Evolutionary conservation across 2,797 vertebrate species (phyloP).

Genomic region (Coccyzus lansbergi): DNA sequence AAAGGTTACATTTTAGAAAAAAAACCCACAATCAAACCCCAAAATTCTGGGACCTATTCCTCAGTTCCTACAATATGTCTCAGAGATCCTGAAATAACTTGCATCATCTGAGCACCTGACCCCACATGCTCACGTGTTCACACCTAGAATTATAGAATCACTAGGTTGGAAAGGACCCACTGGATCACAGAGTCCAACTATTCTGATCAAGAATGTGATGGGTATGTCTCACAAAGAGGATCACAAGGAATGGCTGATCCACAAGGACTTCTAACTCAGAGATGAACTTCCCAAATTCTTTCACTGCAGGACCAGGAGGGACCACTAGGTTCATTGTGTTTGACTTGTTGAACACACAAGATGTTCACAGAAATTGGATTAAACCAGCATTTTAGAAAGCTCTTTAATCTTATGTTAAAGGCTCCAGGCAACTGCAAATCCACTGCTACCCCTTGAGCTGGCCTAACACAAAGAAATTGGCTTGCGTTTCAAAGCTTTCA

Average conservation of each 20-base stretch:
- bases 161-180: no score
- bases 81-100: background rate
- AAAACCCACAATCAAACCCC: background rate
- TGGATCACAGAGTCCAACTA: no score
- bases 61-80: background rate
- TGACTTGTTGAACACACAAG: constrained; percentile 61
- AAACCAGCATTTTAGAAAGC: constrained; percentile 55
- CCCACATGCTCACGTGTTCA: background rate
- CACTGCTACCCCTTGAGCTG: background rate
- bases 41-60: background rate
- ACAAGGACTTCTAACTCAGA: background rate
- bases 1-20: background rate
- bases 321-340: constrained; percentile 48
- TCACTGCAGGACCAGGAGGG: background rate
- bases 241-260: background rate
- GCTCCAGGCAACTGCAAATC: constrained; percentile 25
- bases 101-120: background rate
- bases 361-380: constrained; percentile 62
- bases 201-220: no score
- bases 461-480: background rate
- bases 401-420: constrained; percentile 52
- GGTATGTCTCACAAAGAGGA: background rate
- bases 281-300: background rate
- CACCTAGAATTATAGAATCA: no score
- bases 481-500: background rate